A percentile compares a stretch with the other conserved stretches of the same genome.
Evolutionary conservation across 2,797 vertebrate genomes (phyloP).

Genomic region (Enteromius unitaeniatus): DNA sequence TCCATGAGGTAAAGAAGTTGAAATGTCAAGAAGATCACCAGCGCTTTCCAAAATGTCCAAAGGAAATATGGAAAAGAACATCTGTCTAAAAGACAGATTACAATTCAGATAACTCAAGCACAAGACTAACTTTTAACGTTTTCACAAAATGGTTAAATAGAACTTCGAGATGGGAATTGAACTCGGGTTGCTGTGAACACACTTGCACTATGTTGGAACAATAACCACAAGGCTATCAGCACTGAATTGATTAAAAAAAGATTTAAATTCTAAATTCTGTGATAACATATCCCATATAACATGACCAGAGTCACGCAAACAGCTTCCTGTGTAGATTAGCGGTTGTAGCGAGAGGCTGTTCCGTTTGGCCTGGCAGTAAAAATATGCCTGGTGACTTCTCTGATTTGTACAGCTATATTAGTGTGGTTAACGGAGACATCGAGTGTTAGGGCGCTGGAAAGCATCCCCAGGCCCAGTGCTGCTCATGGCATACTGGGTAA

Average conservation of each 20-base stretch:
- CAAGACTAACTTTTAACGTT: not conserved
- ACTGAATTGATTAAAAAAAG: not conserved
- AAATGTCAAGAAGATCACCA: slow-evolving; percentile 3
- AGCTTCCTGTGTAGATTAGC: not conserved
- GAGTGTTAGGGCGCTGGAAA: slow-evolving; percentile 25
- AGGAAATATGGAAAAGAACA: slow-evolving; percentile 11
- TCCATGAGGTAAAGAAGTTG: slow-evolving; percentile 20
- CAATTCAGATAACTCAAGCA: not conserved
- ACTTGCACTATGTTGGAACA: not conserved
- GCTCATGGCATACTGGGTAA: slow-evolving; percentile 39
- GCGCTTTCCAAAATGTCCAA: not conserved
- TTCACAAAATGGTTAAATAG: not conserved
- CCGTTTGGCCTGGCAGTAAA: slow-evolving; percentile 29
- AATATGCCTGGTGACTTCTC: slow-evolving; percentile 38
- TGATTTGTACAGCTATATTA: slow-evolving; percentile 45
- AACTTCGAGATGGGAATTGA: not conserved
- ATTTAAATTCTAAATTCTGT: not conserved
- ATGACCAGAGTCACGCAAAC: not conserved
- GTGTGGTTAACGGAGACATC: slow-evolving; percentile 40
- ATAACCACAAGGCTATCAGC: not conserved
- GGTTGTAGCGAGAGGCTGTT: not conserved
- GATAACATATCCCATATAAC: not conserved
- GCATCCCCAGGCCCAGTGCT: slow-evolving; percentile 21
- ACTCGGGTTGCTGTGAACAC: not conserved
- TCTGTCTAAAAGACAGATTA: not conserved